Base-by-base conservation (phyloP, 1,140 invertebrate genomes). In the Drosophila orena region DNA sequence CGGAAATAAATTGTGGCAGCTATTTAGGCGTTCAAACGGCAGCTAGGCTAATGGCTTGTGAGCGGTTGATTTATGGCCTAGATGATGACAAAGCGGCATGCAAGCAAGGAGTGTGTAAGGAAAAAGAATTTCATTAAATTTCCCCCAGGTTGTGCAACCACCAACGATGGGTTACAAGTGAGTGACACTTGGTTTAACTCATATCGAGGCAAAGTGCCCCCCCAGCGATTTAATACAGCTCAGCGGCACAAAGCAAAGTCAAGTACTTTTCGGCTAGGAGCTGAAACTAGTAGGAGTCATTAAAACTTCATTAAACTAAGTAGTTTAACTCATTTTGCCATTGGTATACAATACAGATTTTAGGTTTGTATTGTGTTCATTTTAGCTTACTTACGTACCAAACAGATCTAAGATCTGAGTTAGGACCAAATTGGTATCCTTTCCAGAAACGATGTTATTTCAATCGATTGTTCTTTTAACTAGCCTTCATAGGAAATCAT, bases 1-100 rank as follows among this genome's bases (percentile, higher is more conserved):
- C 81, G 59, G 35, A 71, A 80, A 80, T 80, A 85, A 80, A 86
- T 56, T 86, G 81, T 81, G 81, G 62, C 81, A 86, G 77, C 66
- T 61, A 86, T 80, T 84, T 59, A 65, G 58, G 49, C 57, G 61
- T 59, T 70, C 44, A 44, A 65, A 60, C 60, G 52, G 49, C 71
- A 62, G 70, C 76, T 59, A 24, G 57, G 73, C 77, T 81, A 85
- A 85, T 86, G 75, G 74, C 78, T 73, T 81, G 61, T 57, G 46
- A 68, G 58, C 44, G 30, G 42, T 61, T 86, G 83, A 86, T 86
- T 86, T 81, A 86, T 86, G 79, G 43, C 71, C 47, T 8, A 22
- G 42, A 58, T 69, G 81, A 86, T 86, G 81, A 77, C 73, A 62
- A 57, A 56, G 57, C 15, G 80, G 74, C 73, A 85, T 86, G 81